Conservation (phyloP, 2,797 vertebrate species). For the Eidolon dupreanum region DNA sequence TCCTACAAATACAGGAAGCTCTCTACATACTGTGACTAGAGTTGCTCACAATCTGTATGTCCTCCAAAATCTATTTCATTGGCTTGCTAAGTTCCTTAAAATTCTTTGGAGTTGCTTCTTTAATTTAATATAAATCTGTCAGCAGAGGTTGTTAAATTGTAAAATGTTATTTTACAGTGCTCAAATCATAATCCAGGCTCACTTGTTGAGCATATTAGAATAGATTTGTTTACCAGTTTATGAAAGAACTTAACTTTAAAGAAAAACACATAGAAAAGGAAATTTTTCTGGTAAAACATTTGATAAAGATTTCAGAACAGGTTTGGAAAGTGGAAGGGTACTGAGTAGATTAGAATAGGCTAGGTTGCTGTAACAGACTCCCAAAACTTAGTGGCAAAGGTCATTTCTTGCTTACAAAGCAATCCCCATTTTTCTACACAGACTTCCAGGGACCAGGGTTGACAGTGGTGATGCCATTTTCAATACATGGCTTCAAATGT, state of each 20-base stretch:
- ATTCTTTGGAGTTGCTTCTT: background rate
- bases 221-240: constrained; percentile 22
- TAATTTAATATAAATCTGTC: background rate
- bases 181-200: background rate
- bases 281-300: background rate
- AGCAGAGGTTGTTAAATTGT: background rate
- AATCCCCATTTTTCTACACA: background rate
- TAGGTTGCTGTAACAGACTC: background rate
- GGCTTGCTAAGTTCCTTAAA: background rate
- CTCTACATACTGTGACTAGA: background rate
- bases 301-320: background rate
- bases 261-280: background rate
- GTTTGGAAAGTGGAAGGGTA: background rate
- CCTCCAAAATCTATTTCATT: background rate
- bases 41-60: background rate
- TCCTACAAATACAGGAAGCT: background rate
- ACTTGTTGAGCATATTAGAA: background rate
- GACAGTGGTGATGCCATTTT: background rate
- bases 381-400: background rate
- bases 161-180: background rate
- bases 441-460: background rate
- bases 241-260: background rate
- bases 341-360: background rate
- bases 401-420: background rate
- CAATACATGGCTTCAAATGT: background rate